Evolutionary conservation across 2,797 vertebrate genomes (phyloP).

Genomic region (Cirrhinus molitorella): DNA sequence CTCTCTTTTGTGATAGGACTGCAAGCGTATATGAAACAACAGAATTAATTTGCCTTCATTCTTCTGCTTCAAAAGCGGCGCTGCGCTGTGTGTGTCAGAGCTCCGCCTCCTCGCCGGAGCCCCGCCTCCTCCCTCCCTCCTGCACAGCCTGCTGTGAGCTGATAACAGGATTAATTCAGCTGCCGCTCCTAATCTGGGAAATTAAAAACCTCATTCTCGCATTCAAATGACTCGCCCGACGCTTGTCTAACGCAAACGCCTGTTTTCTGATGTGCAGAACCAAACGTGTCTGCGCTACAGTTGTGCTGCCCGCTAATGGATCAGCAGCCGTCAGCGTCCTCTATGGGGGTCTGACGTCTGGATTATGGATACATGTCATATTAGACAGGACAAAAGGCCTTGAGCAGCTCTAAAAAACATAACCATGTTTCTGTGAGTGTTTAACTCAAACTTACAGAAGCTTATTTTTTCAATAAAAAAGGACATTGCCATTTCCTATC

Average conservation of each 20-base stretch:
- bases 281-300: background rate
- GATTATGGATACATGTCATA: background rate
- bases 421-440: background rate
- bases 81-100: slow-evolving; percentile 73
- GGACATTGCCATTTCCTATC: background rate
- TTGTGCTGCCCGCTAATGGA: background rate
- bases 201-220: slow-evolving; percentile 95
- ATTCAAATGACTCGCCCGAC: slow-evolving; percentile 92
- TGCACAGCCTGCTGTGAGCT: slow-evolving; percentile 95
- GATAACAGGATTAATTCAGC: slow-evolving; percentile 98
- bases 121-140: slow-evolving; percentile 66
- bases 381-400: background rate
- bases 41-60: slow-evolving; percentile 87
- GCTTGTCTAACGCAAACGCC: slow-evolving; percentile 76
- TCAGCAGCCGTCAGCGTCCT: background rate
- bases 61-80: slow-evolving; percentile 88
- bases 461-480: background rate
- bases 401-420: background rate
- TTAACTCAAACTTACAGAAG: background rate
- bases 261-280: background rate
- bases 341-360: slow-evolving; percentile 1
- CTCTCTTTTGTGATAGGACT: slow-evolving; percentile 57
- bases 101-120: slow-evolving; percentile 3
- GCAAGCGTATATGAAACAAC: slow-evolving; percentile 84
- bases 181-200: slow-evolving; percentile 94